phyloP scores from a whole-genome alignment of 2,113 vertebrate genomes.

The Alexandromys fortis region DNA sequence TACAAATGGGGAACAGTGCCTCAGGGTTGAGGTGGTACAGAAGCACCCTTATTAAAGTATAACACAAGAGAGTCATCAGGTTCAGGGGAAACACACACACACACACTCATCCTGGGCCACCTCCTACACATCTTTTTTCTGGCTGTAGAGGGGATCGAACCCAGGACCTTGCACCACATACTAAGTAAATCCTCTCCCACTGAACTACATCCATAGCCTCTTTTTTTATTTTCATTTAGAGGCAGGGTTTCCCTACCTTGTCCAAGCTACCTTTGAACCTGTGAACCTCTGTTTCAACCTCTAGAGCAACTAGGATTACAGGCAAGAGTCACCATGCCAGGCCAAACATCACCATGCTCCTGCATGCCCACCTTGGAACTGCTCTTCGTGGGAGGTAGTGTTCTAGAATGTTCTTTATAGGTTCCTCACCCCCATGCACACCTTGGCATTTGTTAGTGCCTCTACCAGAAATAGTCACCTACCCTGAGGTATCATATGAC shows the following conservation, averaged over 20 bases:
- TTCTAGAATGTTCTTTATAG: neutral
- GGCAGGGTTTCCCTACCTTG: neutral
- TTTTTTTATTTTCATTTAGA: neutral
- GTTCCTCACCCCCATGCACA: neutral
- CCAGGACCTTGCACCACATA: neutral
- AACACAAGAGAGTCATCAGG: fast-evolving
- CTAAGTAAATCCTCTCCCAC: neutral
- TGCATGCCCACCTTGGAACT: neutral
- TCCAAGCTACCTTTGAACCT: neutral
- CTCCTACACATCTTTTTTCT: neutral
- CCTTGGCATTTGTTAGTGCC: neutral
- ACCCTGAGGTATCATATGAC: neutral
- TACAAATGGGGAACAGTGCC: neutral
- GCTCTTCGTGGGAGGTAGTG: neutral
- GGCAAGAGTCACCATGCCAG: neutral
- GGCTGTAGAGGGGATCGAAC: neutral
- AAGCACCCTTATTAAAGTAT: fast-evolving
- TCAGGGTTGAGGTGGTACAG: fast-evolving
- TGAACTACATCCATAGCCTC: neutral
- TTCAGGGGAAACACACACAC: neutral
- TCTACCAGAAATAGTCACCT: neutral
- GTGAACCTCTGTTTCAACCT: neutral
- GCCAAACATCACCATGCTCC: neutral
- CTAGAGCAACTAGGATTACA: neutral
- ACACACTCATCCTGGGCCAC: neutral